These are phyloP conservation scores for Drosophila eohydei DNA, from an alignment of 2,888 invertebrate genomes.

Conservation along the genomic window DNA sequence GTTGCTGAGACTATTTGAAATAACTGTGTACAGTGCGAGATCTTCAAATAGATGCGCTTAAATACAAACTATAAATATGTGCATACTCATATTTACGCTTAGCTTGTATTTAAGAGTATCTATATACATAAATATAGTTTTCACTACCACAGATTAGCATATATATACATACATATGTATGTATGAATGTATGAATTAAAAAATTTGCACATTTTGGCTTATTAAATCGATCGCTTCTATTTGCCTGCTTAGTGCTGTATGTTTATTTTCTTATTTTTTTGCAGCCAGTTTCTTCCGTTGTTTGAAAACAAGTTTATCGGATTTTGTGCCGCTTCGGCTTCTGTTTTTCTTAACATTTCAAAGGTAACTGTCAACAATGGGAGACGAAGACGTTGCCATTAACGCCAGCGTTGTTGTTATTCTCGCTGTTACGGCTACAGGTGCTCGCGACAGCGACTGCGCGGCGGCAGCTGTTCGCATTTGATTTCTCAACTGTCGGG, in stretches of 20 bases:
- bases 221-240: conserved; percentile 27
- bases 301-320: conserved; percentile 64
- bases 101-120: no score
- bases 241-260: conserved; percentile 25
- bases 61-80: neutral
- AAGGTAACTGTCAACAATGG: conserved; percentile 78
- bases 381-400: conserved; percentile 44
- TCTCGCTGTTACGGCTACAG: conserved; percentile 47
- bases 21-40: conserved; percentile 35
- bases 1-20: conserved; percentile 61
- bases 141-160: no score
- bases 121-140: no score
- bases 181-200: neutral
- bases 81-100: no score
- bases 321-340: conserved; percentile 59
- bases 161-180: no score
- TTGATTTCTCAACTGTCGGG: conserved; percentile 40
- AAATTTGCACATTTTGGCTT: neutral
- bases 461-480: conserved; percentile 44
- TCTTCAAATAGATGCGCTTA: conserved; percentile 4
- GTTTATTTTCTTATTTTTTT: conserved; percentile 12
- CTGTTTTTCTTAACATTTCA: conserved; percentile 66
- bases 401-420: conserved; percentile 24
- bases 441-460: conserved; percentile 45
- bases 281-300: conserved; percentile 66